Evolutionary conservation across 2,113 vertebrate species (phyloP).

Genomic region (Orcinus orca): DNA sequence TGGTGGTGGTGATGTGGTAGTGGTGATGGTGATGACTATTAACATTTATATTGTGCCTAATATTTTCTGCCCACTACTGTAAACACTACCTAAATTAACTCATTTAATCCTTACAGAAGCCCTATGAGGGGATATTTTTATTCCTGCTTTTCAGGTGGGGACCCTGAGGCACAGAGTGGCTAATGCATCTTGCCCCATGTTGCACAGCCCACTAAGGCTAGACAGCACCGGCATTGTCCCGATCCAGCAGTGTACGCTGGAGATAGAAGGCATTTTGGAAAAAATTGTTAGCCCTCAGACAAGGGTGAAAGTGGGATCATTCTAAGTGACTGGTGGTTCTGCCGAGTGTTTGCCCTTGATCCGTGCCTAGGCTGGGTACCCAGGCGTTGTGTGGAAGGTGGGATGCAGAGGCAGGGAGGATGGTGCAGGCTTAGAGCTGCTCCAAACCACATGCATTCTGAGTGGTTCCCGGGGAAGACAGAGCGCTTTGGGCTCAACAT

Average conservation of each 20-base stretch:
- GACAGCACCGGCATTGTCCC: accelerated
- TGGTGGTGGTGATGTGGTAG: accelerated
- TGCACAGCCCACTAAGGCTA: accelerated
- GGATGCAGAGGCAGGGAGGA: too few species aligned
- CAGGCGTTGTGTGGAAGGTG: accelerated
- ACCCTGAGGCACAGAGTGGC: not conserved
- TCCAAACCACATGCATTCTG: accelerated
- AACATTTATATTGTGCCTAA: not conserved
- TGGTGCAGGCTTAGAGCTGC: accelerated
- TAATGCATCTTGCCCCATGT: accelerated
- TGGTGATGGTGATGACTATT: not conserved
- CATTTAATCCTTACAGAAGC: not conserved
- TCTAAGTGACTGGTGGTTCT: not conserved
- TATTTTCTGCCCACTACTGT: not conserved
- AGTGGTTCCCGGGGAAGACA: not conserved
- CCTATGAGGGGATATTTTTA: not conserved
- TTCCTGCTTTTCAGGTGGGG: not conserved
- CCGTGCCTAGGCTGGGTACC: not conserved
- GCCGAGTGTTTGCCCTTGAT: accelerated
- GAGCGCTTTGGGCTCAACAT: not conserved
- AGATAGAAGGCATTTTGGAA: not conserved
- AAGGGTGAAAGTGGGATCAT: not conserved
- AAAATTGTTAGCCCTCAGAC: not conserved
- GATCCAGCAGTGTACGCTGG: not conserved
- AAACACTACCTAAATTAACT: not conserved